A percentile compares a stretch with the other conserved stretches of the same genome.
Conservation (phyloP, 2,888 invertebrate genomes). For the Ganaspis brasiliensis region DNA sequence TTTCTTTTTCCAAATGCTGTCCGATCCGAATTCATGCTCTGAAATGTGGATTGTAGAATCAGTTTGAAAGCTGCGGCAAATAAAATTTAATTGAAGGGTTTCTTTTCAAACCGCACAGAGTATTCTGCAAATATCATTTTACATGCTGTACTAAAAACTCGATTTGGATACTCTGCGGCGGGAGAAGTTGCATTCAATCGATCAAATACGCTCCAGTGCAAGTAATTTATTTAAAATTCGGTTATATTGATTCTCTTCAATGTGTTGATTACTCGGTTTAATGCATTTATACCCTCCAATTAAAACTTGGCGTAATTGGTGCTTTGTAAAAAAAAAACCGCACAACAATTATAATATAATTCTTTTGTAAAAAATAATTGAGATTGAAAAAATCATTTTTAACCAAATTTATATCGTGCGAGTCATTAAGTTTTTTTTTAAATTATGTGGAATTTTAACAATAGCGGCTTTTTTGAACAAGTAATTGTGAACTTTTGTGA, state of each 20-base stretch:
- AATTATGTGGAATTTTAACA: too few species aligned
- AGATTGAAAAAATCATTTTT: neutral
- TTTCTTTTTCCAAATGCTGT: conserved; percentile 33
- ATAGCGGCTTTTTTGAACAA: too few species aligned
- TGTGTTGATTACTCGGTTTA: neutral
- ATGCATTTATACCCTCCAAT: neutral
- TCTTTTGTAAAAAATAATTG: too few species aligned
- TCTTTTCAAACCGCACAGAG: conserved; percentile 31
- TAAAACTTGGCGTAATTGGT: neutral
- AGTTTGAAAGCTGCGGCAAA: conserved; percentile 36
- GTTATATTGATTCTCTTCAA: neutral
- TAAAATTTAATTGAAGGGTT: conserved; percentile 41
- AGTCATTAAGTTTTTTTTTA: too few species aligned
- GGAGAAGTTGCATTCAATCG: conserved; percentile 11
- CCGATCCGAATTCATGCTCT: conserved; percentile 28
- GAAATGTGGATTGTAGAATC: conserved; percentile 34
- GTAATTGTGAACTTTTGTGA: too few species aligned
- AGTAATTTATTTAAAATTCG: conserved; percentile 5
- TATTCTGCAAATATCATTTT: conserved; percentile 37
- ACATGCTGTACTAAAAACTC: conserved; percentile 22
- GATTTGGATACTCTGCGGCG: conserved; percentile 11
- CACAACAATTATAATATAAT: conserved; percentile 1
- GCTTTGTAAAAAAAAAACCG: neutral
- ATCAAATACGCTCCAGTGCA: conserved; percentile 2
- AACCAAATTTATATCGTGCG: too few species aligned